A percentile compares a stretch with the other conserved stretches of the same genome.
Conservation (phyloP, 2,888 invertebrate genomes). For the Pristionchus mayeri region DNA sequence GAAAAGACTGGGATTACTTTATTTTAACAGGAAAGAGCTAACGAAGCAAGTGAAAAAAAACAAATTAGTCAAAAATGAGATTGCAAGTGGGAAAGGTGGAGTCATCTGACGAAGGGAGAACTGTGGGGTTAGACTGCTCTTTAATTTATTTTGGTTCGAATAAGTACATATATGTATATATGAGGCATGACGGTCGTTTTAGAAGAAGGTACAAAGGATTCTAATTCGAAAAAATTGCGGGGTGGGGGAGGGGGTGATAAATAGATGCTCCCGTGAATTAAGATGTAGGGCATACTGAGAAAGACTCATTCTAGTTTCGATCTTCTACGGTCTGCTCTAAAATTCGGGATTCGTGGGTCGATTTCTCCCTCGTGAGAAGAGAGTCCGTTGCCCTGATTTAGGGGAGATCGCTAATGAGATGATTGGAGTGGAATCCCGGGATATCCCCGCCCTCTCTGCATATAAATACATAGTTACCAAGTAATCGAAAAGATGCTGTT, state of each 20-base stretch:
- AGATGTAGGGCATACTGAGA: background rate
- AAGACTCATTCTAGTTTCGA: background rate
- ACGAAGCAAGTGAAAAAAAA: background rate
- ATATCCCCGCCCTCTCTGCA: no score
- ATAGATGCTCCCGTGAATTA: background rate
- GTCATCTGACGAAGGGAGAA: no score
- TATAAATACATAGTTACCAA: no score
- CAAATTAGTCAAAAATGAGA: background rate
- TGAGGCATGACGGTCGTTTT: no score
- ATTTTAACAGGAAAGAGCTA: background rate
- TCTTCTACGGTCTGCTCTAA: no score
- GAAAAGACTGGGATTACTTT: conserved; percentile 2
- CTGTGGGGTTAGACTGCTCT: no score
- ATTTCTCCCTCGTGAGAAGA: background rate
- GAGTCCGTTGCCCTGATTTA: background rate
- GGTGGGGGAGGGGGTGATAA: background rate
- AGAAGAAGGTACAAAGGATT: no score
- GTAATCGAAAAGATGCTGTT: no score
- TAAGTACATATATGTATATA: no score
- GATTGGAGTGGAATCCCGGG: no score
- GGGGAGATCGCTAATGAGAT: background rate
- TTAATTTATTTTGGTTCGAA: no score
- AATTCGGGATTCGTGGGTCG: background rate
- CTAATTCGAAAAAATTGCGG: background rate
- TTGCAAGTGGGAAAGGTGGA: background rate